Evolutionary conservation across 2,113 vertebrate genomes (phyloP).

Genomic region (Theristicus caerulescens): DNA sequence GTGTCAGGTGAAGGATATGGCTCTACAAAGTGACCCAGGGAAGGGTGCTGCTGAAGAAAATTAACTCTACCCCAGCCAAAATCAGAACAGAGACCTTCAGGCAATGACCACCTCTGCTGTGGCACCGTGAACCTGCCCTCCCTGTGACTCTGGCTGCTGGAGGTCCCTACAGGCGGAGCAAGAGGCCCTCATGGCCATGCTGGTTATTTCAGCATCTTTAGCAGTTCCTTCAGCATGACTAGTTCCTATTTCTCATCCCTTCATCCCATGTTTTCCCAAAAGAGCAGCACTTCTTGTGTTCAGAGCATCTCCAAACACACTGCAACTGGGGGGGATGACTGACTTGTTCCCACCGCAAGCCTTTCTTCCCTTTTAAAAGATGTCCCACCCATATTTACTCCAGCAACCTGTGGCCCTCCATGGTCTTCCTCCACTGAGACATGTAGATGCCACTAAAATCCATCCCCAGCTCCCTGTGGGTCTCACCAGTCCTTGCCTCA

Average conservation of each 20-base stretch:
- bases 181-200: background rate
- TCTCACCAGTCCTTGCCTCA: background rate
- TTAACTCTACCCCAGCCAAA: too few species aligned
- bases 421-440: background rate
- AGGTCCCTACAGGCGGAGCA: background rate
- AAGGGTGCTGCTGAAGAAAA: background rate
- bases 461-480: background rate
- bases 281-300: background rate
- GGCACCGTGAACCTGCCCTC: accelerated
- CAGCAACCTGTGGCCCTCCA: background rate
- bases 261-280: background rate
- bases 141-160: background rate
- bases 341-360: background rate
- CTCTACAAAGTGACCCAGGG: background rate
- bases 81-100: background rate
- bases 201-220: background rate
- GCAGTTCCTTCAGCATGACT: background rate
- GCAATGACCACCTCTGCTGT: accelerated
- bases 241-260: background rate
- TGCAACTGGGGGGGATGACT: background rate
- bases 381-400: background rate
- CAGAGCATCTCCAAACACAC: background rate
- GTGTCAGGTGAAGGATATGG: background rate
- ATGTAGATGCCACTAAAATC: background rate
- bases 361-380: background rate